Base-by-base conservation (phyloP, 35 echinoderm and acorn worm genomes). In the Ophiothrix spiculata region DNA sequence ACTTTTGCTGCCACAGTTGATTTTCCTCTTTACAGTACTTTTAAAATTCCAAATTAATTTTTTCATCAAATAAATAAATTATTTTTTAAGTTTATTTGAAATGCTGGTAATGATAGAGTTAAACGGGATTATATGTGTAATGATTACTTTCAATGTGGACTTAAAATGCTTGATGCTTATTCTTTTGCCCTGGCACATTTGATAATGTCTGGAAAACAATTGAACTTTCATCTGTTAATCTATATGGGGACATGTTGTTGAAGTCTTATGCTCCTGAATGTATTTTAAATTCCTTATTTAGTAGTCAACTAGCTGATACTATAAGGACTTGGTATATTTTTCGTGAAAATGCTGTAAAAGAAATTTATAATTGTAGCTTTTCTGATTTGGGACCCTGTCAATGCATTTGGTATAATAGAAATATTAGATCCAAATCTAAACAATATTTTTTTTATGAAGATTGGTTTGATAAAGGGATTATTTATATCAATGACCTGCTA, bases 111-210 rank as follows among this genome's bases (percentile, higher is more conserved):
- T 4, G 60, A n/a, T 15, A n/a, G 60, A 28, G 60, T 69, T 25
- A 69, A 69, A 69, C 17, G 60, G 60, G 29, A 69, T 69, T 69
- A 69, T 69, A n/a, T n/a, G n/a, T n/a, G n/a, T n/a, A n/a, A n/a
- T n/a, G n/a, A n/a, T n/a, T 69, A 69, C 29, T 6, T 2, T 69
- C 10, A 69, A 28, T 15, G 60, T 69, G 60, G 60, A 4, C 23
- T 69, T 15, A 4, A 28, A 69, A 69, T 69, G 60, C 17, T 69
- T 69, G 60, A 69, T 28, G 16, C 60, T 12, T 69, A 69, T n/a
- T 15, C 25, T 25, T 69, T 69, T 69, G 60, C 23, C 3, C 23
- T 69, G 60, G 60, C 60, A 25, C 60, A 69, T 54, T 54, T 54
- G 45, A 54, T 21, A 54, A 54, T 28, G 8, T 69, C 60, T 69